These are phyloP conservation scores for Andrena praecox DNA, from an alignment of 2,888 invertebrate genomes.

Conservation along the genomic window DNA sequence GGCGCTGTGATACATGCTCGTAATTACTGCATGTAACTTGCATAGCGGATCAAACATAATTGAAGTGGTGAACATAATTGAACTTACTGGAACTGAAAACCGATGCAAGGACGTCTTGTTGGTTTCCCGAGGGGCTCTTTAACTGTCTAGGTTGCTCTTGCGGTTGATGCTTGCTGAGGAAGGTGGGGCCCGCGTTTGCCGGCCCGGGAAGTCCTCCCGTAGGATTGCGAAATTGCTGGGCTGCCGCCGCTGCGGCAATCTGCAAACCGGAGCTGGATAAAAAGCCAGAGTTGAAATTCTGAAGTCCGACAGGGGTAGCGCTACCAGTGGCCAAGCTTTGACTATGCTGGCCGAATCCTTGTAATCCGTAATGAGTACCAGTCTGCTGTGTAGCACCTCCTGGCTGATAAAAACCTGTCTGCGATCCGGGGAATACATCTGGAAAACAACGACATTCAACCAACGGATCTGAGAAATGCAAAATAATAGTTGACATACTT, in stretches of 20 bases:
- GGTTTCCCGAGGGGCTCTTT: conserved; percentile 84
- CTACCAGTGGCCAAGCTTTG: conserved; percentile 83
- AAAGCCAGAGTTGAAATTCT: conserved; percentile 87
- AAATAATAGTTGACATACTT: background rate
- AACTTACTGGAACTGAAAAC: conserved; percentile 87
- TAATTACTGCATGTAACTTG: background rate
- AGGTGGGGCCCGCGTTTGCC: conserved; percentile 81
- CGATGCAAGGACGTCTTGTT: conserved; percentile 86
- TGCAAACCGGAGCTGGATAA: conserved; percentile 88
- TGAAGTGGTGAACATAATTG: background rate
- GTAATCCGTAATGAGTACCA: conserved; percentile 83
- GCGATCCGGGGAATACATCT: conserved; percentile 84
- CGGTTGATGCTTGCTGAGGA: conserved; percentile 83
- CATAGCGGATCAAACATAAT: too few species aligned
- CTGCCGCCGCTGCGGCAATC: conserved; percentile 88
- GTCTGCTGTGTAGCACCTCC: conserved; percentile 84
- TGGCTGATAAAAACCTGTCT: conserved; percentile 83
- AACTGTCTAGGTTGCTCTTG: conserved; percentile 83
- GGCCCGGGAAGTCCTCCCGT: conserved; percentile 84
- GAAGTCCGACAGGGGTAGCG: conserved; percentile 85
- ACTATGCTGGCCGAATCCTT: conserved; percentile 85
- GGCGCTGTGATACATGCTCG: conserved; percentile 82
- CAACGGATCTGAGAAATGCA: background rate
- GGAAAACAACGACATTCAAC: conserved; percentile 43
- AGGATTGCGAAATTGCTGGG: conserved; percentile 88